A percentile compares a stretch with the other conserved stretches of the same genome.
Evolutionary conservation across 2,888 invertebrate species (phyloP).

Genomic region (Sminthurinus aureus): DNA sequence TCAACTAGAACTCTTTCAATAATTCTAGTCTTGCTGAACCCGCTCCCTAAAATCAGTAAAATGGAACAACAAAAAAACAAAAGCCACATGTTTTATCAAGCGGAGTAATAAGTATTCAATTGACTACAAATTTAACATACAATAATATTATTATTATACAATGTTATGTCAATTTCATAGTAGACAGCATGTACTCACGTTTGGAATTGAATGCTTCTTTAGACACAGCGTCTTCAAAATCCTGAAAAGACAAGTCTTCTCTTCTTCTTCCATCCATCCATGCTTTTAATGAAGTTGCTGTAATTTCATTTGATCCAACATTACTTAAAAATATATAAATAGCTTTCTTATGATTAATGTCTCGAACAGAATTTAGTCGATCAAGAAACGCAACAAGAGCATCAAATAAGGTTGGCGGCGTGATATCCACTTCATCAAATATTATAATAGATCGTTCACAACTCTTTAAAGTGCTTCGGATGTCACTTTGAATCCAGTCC

Average conservation of each 20-base stretch:
- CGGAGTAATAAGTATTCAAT: too few species aligned
- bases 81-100: too few species aligned
- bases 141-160: too few species aligned
- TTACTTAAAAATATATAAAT: conserved; percentile 63
- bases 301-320: conserved; percentile 65
- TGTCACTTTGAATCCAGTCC: conserved; percentile 42
- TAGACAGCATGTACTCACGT: conserved; percentile 40
- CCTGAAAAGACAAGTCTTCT: conserved; percentile 63
- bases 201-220: conserved; percentile 54
- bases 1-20: conserved; percentile 89
- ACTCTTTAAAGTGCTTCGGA: conserved; percentile 51
- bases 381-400: conserved; percentile 88
- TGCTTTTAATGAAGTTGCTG: conserved; percentile 61
- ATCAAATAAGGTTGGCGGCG: conserved; percentile 83
- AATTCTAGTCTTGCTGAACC: conserved; percentile 80
- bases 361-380: conserved; percentile 73
- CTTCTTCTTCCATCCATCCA: conserved; percentile 64
- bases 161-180: not conserved
- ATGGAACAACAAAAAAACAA: not conserved
- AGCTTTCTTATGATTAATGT: conserved; percentile 70
- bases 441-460: conserved; percentile 88
- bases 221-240: conserved; percentile 57
- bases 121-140: too few species aligned
- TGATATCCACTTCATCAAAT: conserved; percentile 97
- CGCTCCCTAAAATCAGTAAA: conserved; percentile 67